Percentiles rank a stretch among this genome's conserved stretches.
Conservation (phyloP, 2,888 invertebrate genomes). For the Lithophane socia region DNA sequence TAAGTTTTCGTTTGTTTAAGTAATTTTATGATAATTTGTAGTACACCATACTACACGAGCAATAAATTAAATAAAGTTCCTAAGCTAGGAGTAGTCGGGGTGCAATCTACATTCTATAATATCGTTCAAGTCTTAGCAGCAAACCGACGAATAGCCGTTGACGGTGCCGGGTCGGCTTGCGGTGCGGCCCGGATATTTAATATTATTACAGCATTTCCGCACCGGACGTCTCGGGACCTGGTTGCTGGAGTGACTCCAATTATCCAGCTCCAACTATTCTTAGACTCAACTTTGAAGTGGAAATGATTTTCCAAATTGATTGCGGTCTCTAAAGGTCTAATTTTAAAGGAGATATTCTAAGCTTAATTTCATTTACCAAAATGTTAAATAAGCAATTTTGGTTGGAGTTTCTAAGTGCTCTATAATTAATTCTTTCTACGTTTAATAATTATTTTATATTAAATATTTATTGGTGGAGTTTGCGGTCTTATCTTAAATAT, state of each 20-base stretch:
- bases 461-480: slow-evolving; percentile 18
- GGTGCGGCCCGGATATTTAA: slow-evolving; percentile 67
- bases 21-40: neutral
- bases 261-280: slow-evolving; percentile 28
- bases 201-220: slow-evolving; percentile 70
- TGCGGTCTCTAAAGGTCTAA: slow-evolving; percentile 15
- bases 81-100: neutral
- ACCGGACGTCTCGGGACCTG: slow-evolving; percentile 61
- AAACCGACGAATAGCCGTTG: slow-evolving; percentile 1
- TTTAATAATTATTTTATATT: slow-evolving; percentile 2
- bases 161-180: slow-evolving; percentile 31
- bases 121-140: neutral
- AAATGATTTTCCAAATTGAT: slow-evolving; percentile 44
- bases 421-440: slow-evolving; percentile 3
- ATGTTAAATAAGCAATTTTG: slow-evolving; percentile 26
- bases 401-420: slow-evolving; percentile 19
- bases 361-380: slow-evolving; percentile 31
- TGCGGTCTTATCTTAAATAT: neutral
- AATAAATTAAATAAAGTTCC: neutral
- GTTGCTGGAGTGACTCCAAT: slow-evolving; percentile 28
- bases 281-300: slow-evolving; percentile 48
- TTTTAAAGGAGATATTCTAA: slow-evolving; percentile 26
- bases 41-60: neutral
- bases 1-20: neutral
- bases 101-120: neutral